Conservation (phyloP, 2,888 invertebrate genomes). For the Parasteatoda lunata region DNA sequence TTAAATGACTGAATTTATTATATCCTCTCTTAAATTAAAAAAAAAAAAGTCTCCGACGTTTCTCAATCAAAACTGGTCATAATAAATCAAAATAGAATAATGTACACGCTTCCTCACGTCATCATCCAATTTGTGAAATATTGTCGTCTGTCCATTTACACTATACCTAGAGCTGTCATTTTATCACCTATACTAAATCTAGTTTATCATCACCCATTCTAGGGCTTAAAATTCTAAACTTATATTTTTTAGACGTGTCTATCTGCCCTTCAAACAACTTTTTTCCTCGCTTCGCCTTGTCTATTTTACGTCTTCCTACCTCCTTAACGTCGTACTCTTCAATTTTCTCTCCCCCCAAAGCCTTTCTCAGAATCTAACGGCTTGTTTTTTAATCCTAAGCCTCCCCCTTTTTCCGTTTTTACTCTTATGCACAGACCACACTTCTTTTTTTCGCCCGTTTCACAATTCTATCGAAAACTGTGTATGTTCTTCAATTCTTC, state of each 20-base stretch:
- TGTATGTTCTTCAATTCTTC: slow-evolving; percentile 36
- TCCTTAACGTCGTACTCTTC: slow-evolving; percentile 31
- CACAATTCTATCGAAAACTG: slow-evolving; percentile 29
- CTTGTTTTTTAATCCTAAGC: slow-evolving; percentile 66
- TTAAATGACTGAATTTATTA: too few species aligned
- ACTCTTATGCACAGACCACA: background rate
- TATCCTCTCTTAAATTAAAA: too few species aligned
- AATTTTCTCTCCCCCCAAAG: too few species aligned
- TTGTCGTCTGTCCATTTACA: slow-evolving; percentile 1
- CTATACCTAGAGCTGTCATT: background rate
- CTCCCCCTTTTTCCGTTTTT: slow-evolving; percentile 15
- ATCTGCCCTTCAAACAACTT: slow-evolving; percentile 27
- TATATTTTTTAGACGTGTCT: slow-evolving; percentile 16
- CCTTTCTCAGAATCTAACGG: slow-evolving; percentile 28
- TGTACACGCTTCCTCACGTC: background rate
- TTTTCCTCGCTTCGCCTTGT: slow-evolving; percentile 46
- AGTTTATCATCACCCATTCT: background rate
- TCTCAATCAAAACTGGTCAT: too few species aligned
- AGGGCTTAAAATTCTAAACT: slow-evolving; percentile 6
- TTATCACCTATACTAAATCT: background rate
- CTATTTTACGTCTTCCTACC: slow-evolving; percentile 49
- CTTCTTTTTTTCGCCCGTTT: background rate
- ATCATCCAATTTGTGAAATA: background rate
- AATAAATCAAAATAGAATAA: background rate
- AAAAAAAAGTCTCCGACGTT: too few species aligned